A percentile compares a stretch with the other conserved stretches of the same genome.
Evolutionary conservation across 2,113 vertebrate genomes (phyloP).

Genomic region (Tauraco erythrolophus): DNA sequence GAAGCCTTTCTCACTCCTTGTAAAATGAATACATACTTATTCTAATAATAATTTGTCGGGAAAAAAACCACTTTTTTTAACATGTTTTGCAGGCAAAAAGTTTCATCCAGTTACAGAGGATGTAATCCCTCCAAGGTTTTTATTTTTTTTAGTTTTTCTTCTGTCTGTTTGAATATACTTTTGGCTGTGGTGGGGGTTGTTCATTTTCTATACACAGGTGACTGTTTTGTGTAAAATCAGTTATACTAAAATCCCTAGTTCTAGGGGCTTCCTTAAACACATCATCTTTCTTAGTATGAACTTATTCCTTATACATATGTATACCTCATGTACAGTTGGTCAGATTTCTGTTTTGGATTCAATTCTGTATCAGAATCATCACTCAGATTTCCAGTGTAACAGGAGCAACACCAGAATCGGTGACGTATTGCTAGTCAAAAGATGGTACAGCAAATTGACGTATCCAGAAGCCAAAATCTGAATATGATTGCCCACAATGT

Average conservation of each 20-base stretch:
- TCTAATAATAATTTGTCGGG: background rate
- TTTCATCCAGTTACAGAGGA: background rate
- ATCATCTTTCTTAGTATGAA: background rate
- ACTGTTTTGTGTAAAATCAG: background rate
- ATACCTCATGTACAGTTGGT: background rate
- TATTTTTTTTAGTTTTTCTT: background rate
- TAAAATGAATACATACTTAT: background rate
- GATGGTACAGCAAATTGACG: background rate
- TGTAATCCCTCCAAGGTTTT: background rate
- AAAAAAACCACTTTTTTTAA: background rate
- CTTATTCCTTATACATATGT: background rate
- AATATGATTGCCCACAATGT: background rate
- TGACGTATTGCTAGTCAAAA: background rate
- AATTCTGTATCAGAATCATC: background rate
- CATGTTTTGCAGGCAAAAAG: background rate
- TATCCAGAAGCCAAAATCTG: background rate
- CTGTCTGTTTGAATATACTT: background rate
- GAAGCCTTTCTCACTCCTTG: background rate
- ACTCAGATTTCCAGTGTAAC: background rate
- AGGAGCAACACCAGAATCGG: background rate
- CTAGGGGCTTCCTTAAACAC: background rate
- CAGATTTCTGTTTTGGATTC: background rate
- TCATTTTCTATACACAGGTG: background rate
- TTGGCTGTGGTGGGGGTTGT: accelerated
- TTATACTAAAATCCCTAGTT: background rate